Percentiles rank a stretch among this genome's conserved stretches.
Conservation (phyloP, 1,140 invertebrate genomes). For the Sinonovacula constricta region DNA sequence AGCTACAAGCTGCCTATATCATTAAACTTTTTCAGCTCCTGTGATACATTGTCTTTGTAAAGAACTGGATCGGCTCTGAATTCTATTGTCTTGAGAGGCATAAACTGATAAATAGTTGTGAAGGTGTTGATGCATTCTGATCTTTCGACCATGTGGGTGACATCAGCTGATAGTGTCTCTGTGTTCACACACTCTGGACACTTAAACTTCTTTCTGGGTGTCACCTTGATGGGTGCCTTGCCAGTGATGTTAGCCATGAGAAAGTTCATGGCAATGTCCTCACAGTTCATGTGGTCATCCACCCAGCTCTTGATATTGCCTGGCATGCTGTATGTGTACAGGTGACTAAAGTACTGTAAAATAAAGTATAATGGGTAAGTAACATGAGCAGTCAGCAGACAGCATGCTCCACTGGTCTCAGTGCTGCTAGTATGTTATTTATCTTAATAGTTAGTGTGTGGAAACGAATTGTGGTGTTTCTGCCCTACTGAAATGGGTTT, state of each 20-base stretch:
- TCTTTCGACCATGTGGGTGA: constrained; percentile 93
- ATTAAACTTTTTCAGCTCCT: constrained; percentile 92
- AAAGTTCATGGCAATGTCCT: constrained; percentile 99
- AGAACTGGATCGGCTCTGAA: constrained; percentile 97
- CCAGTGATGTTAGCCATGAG: constrained; percentile 96
- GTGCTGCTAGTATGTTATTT: too few relatives aligned
- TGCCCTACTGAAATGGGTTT: too few relatives aligned
- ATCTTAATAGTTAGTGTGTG: too few relatives aligned
- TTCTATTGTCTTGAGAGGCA: constrained; percentile 93
- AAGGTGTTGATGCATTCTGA: constrained; percentile 95
- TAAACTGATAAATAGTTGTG: constrained; percentile 88
- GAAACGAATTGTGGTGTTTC: too few relatives aligned
- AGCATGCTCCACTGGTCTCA: too few relatives aligned
- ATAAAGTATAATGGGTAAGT: too few relatives aligned
- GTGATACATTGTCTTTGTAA: constrained; percentile 92
- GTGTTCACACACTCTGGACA: constrained; percentile 96
- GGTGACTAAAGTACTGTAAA: constrained; percentile 90
- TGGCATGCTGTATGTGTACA: constrained; percentile 95
- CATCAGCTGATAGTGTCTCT: constrained; percentile 95
- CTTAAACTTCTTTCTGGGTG: constrained; percentile 98
- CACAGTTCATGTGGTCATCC: constrained; percentile 99
- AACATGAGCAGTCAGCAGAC: too few relatives aligned
- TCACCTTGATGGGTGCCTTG: constrained; percentile 97
- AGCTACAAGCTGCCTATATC: constrained; percentile 92
- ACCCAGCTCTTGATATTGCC: constrained; percentile 96